Evolutionary conservation across 2,888 invertebrate genomes (phyloP), one percentile per base, ranked within the genome.

Genomic region (Drosophila suboccidentalis): DNA sequence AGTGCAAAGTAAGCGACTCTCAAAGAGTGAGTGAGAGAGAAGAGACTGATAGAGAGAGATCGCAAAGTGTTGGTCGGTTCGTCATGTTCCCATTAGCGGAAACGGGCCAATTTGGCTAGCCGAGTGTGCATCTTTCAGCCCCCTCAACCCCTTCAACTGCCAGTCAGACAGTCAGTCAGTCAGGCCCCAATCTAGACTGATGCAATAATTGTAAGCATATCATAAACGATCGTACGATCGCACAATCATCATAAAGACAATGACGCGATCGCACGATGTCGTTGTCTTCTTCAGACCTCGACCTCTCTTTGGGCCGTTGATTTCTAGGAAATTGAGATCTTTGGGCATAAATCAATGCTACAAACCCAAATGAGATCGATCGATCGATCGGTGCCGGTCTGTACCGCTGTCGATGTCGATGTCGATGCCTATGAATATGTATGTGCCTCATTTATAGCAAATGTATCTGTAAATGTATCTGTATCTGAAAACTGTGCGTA

Each of bases 241-340:
- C 61, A 67, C 55, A 71, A 71, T 75, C 75, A 46, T 36, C 32
- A 47, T 29, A 61, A 22, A 43, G 58, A 49, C 51, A 60, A 55
- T 60, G 70, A 65, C 54, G 49, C 60, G 75, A 67, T 65, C 70
- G 46, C 49, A 32, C 58, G 51, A 76, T 8, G 11, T 38, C 26
- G 15, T 47, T 15, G 50, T 36, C 26, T 15, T 36, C 22, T 15
- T 49, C 49, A 67, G 77, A 64, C 63, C 71, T 67, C 82, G 82
- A 84, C 82, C 85, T 82, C 75, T 72, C 68, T 66, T 58, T 61
- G 47, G 19, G 41, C 44, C 39, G 47, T 53, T 32, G 44, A 70
- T 81, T 83, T 83, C 87, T 83, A 78, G 84, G 87, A 83, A 83
- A 87, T 80, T 55, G 69, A 74, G 15, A 68, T 75, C 72, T 57